Percentiles rank a stretch among this genome's conserved stretches.
These are phyloP conservation scores for Amphipoea lucens DNA, from an alignment of 2,888 invertebrate genomes.

Conservation along the genomic window DNA sequence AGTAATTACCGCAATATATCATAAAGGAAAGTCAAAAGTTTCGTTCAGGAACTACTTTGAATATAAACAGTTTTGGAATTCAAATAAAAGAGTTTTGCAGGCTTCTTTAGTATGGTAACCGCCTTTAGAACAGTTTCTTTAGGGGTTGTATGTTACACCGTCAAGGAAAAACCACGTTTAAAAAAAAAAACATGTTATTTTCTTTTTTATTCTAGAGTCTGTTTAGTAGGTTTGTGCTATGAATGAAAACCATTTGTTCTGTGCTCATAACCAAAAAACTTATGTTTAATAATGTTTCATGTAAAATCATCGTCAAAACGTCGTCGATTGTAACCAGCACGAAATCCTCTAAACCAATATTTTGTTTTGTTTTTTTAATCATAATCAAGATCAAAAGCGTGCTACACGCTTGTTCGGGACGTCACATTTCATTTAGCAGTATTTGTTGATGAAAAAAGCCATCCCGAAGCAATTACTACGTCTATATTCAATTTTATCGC, in stretches of 20 bases:
- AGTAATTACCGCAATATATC: constrained; percentile 65
- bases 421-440: neutral
- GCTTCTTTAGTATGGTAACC: constrained; percentile 61
- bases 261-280: neutral
- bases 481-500: neutral
- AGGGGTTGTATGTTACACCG: constrained; percentile 46
- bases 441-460: neutral
- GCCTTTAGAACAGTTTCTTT: constrained; percentile 53
- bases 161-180: neutral
- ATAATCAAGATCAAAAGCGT: neutral
- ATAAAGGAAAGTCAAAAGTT: constrained; percentile 63
- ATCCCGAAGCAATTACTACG: neutral
- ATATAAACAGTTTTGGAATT: constrained; percentile 71
- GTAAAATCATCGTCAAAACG: neutral
- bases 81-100: constrained; percentile 69
- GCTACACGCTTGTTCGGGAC: neutral
- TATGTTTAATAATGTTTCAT: too few relatives aligned
- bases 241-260: neutral
- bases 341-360: neutral
- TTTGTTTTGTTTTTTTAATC: neutral
- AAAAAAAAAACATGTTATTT: too few relatives aligned
- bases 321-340: neutral
- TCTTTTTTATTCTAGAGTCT: too few relatives aligned
- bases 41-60: constrained; percentile 64
- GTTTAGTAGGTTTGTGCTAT: neutral